phyloP scores from a whole-genome alignment of 2,113 vertebrate species.

The Prionailurus viverrinus region DNA sequence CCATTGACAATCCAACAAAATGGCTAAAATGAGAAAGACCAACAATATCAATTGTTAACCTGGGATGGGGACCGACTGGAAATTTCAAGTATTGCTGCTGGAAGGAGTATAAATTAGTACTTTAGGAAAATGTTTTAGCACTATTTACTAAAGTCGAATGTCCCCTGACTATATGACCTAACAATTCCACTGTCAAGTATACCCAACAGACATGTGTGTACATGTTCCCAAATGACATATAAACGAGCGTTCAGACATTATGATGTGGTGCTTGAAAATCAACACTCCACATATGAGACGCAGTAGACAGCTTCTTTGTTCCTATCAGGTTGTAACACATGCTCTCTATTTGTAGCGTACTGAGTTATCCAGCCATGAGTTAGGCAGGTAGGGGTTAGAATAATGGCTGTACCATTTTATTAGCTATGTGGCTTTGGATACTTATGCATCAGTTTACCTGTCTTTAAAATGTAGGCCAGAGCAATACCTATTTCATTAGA shows the following conservation, averaged over 20 bases:
- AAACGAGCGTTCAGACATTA: background rate
- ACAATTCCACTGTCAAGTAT: background rate
- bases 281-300: too few relatives aligned
- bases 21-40: background rate
- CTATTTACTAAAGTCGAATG: background rate
- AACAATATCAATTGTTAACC: background rate
- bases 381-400: background rate
- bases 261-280: background rate
- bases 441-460: background rate
- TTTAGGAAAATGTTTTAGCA: background rate
- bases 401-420: background rate
- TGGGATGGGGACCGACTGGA: background rate
- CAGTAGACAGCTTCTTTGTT: background rate
- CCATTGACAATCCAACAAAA: background rate
- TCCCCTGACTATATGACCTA: background rate
- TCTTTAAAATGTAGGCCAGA: background rate
- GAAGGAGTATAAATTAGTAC: background rate
- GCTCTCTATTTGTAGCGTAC: background rate
- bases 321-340: background rate
- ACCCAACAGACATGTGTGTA: background rate
- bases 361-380: background rate
- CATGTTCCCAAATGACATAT: background rate
- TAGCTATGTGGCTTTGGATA: background rate
- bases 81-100: background rate
- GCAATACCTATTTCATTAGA: background rate